Evolutionary conservation across 2,888 invertebrate species (phyloP).

Genomic region (Chirona hameri): DNA sequence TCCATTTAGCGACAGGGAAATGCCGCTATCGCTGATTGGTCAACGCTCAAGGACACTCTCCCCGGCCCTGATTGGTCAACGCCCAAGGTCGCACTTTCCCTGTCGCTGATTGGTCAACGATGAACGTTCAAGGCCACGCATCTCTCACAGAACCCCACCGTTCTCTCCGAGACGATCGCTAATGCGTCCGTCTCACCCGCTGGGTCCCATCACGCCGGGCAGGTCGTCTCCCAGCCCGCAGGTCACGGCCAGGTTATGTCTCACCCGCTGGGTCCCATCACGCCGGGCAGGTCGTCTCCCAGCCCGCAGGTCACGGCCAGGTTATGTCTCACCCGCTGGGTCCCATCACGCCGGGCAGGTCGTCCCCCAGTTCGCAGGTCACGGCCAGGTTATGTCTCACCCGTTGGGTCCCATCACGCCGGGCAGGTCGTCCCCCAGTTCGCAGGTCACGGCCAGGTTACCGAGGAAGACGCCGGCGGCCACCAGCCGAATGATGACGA

Average conservation of each 20-base stretch:
- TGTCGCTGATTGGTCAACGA: too few relatives aligned
- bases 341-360: constrained; percentile 36
- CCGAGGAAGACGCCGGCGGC: constrained; percentile 32
- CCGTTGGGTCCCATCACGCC: constrained; percentile 33
- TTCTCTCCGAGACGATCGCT: too few relatives aligned
- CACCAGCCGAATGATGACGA: constrained; percentile 28
- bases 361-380: constrained; percentile 35
- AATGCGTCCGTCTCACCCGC: constrained; percentile 32
- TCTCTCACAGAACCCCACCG: too few relatives aligned
- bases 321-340: constrained; percentile 35
- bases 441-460: constrained; percentile 35
- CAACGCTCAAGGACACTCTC: too few relatives aligned
- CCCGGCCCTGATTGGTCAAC: too few relatives aligned
- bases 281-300: constrained; percentile 37
- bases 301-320: constrained; percentile 35
- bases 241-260: constrained; percentile 33
- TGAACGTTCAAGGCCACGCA: too few relatives aligned
- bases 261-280: constrained; percentile 32
- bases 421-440: constrained; percentile 36
- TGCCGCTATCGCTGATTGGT: too few relatives aligned
- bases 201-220: constrained; percentile 34
- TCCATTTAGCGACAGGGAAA: too few relatives aligned
- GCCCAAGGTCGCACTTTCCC: too few relatives aligned
- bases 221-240: constrained; percentile 37
- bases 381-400: too few relatives aligned